Conservation (phyloP, 1,140 invertebrate genomes). For the Ridgeia piscesae region DNA sequence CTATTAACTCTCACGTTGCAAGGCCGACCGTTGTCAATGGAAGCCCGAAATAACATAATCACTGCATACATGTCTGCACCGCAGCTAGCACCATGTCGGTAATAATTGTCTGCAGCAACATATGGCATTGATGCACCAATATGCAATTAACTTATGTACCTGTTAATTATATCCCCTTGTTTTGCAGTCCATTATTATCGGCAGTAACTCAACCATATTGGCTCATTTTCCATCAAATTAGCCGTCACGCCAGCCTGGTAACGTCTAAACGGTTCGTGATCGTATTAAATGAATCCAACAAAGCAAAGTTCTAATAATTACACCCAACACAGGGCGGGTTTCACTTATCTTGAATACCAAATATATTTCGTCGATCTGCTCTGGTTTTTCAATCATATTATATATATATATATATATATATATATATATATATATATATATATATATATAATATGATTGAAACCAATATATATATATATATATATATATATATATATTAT, state of each 20-base stretch:
- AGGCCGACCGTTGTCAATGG: not conserved
- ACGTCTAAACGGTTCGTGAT: not conserved
- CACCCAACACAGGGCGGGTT: not conserved
- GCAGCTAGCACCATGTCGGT: not conserved
- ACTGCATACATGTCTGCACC: not conserved
- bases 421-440: too few species aligned
- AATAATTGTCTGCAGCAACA: not conserved
- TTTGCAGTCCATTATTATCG: not conserved
- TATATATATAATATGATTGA: too few species aligned
- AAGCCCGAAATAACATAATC: not conserved
- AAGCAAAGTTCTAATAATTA: not conserved
- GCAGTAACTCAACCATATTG: too few species aligned
- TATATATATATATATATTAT: too few species aligned
- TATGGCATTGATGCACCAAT: not conserved
- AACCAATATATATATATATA: too few species aligned
- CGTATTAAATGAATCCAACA: not conserved
- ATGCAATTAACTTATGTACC: not conserved
- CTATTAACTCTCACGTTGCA: not conserved
- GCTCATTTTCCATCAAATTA: not conserved
- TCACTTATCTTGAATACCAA: too few species aligned
- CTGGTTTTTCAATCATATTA: not conserved
- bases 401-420: not conserved
- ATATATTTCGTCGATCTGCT: not conserved
- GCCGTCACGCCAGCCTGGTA: not conserved
- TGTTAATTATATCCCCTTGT: not conserved